phyloP scores from a whole-genome alignment of 2,797 vertebrate genomes.

The Tarsius wallacei region DNA sequence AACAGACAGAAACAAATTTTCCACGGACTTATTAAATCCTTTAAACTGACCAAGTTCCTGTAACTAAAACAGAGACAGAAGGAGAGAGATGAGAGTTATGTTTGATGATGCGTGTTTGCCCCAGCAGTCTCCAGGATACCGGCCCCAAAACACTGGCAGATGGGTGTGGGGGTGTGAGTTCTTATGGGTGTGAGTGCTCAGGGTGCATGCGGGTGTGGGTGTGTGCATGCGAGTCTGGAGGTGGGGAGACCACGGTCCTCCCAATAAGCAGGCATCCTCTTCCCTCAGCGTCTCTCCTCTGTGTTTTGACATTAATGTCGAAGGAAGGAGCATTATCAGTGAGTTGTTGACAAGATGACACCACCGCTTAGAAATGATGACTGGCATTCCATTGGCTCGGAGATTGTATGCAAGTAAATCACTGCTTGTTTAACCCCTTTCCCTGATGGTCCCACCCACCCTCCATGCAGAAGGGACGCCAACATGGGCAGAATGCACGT shows the following conservation, averaged over 20 bases:
- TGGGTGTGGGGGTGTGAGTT: neutral
- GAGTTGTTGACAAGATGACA: neutral
- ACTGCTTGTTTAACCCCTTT: neutral
- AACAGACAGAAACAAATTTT: constrained; percentile 94
- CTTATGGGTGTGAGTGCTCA: rapidly evolving
- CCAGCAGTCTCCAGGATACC: neutral
- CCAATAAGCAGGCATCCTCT: neutral
- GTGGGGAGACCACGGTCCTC: neutral
- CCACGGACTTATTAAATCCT: constrained; percentile 95
- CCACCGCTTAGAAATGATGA: neutral
- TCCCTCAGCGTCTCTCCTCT: neutral
- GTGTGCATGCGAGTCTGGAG: neutral
- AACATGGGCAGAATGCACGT: rapidly evolving
- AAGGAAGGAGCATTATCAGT: neutral
- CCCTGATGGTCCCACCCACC: neutral
- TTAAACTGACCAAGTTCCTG: constrained; percentile 92
- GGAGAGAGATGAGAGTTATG: neutral
- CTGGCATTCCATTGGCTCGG: neutral
- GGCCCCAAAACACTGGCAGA: neutral
- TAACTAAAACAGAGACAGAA: constrained; percentile 79
- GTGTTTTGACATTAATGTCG: neutral
- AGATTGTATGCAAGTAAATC: neutral
- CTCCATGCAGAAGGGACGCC: neutral
- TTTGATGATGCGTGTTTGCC: neutral
- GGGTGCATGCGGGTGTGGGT: rapidly evolving